These are phyloP conservation scores for Epistrophe grossulariae DNA, from an alignment of 2,888 invertebrate genomes.

Conservation along the genomic window DNA sequence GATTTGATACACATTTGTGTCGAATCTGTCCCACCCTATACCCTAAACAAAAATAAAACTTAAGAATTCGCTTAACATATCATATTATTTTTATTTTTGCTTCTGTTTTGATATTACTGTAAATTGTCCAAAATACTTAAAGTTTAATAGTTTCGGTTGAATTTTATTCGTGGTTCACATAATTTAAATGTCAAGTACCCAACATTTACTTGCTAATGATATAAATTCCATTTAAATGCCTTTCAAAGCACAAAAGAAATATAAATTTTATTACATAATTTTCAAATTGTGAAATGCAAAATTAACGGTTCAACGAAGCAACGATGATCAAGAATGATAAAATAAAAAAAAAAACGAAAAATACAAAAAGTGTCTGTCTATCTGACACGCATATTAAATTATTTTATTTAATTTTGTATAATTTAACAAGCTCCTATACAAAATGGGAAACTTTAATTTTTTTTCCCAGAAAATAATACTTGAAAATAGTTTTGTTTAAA, in stretches of 20 bases:
- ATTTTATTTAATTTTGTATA: slow-evolving; percentile 39
- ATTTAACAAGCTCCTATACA: neutral
- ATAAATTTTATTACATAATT: slow-evolving; percentile 45
- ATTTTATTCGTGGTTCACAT: slow-evolving; percentile 33
- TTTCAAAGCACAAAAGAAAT: slow-evolving; percentile 15
- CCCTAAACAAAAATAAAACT: no score
- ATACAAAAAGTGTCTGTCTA: slow-evolving; percentile 16
- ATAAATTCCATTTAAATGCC: slow-evolving; percentile 34
- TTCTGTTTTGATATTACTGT: neutral
- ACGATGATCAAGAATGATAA: slow-evolving; percentile 43
- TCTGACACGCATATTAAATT: slow-evolving; percentile 63
- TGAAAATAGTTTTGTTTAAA: neutral
- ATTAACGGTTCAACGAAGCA: slow-evolving; percentile 60
- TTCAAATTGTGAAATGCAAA: slow-evolving; percentile 56
- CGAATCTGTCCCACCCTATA: no score
- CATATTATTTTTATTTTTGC: no score
- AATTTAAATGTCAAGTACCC: slow-evolving; percentile 52
- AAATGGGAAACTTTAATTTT: neutral
- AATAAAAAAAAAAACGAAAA: slow-evolving; percentile 13
- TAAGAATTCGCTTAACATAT: no score
- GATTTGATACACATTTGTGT: no score
- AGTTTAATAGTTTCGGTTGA: slow-evolving; percentile 26
- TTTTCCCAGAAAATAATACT: neutral
- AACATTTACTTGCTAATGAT: neutral
- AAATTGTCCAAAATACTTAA: slow-evolving; percentile 49